Percentiles rank a stretch among this genome's conserved stretches.
These are phyloP conservation scores for Coreius guichenoti DNA, from an alignment of 2,797 vertebrate species.

Conservation along the genomic window DNA sequence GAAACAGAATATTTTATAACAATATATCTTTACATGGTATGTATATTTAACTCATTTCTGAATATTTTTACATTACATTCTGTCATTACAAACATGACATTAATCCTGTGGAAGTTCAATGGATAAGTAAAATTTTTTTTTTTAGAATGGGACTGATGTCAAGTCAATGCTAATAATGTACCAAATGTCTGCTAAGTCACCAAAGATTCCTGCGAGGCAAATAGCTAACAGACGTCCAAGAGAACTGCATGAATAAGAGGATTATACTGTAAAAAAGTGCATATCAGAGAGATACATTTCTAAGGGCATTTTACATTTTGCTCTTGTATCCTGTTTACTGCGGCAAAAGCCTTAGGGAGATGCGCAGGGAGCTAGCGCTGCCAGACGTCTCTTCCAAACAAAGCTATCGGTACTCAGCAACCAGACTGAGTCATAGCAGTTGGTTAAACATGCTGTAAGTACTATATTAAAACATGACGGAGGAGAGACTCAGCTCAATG, in stretches of 20 bases:
- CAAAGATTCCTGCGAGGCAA: background rate
- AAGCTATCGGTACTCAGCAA: constrained; percentile 64
- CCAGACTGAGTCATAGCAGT: constrained; percentile 16
- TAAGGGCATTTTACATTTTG: constrained; percentile 54
- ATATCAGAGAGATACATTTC: constrained; percentile 62
- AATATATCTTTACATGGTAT: too few species aligned
- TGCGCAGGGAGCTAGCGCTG: constrained; percentile 55
- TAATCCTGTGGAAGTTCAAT: background rate
- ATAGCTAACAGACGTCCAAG: constrained; percentile 55
- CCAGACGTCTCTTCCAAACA: constrained; percentile 52
- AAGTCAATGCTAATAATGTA: background rate
- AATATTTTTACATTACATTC: background rate
- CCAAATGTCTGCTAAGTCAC: constrained; percentile 11
- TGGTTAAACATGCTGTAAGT: background rate
- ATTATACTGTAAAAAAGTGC: constrained; percentile 67
- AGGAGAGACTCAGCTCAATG: background rate
- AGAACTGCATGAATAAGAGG: constrained; percentile 69
- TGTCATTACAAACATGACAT: background rate
- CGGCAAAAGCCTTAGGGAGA: constrained; percentile 62
- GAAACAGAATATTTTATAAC: too few species aligned
- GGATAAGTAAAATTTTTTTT: background rate
- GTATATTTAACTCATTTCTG: background rate
- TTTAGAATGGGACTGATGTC: background rate
- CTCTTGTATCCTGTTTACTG: constrained; percentile 60
- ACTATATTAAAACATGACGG: constrained; percentile 12